Evolutionary conservation across 2,113 vertebrate species (phyloP).

Genomic region (Chloebia gouldiae): DNA sequence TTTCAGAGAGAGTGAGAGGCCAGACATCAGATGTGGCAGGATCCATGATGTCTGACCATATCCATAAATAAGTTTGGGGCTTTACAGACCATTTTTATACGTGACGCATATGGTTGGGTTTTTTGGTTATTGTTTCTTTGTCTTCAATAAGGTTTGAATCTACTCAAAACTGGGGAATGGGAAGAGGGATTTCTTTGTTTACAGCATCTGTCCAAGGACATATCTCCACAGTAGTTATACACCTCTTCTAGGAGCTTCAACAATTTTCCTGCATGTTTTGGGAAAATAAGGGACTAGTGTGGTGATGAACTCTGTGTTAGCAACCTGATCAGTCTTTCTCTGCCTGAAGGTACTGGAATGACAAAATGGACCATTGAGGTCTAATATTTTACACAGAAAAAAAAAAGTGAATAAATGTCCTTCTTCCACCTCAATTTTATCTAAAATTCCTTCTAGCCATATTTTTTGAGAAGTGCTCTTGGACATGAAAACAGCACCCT

Average conservation of each 20-base stretch:
- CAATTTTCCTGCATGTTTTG: not conserved
- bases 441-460: not conserved
- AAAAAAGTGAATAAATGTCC: not conserved
- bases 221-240: not conserved
- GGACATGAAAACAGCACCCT: not conserved
- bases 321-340: not conserved
- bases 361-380: accelerated
- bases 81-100: not conserved
- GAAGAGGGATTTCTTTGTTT: not conserved
- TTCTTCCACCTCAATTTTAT: not conserved
- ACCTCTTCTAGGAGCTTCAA: not conserved
- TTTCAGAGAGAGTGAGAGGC: not conserved
- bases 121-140: not conserved
- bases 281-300: not conserved
- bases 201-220: not conserved
- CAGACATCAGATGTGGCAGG: not conserved
- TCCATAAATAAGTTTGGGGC: not conserved
- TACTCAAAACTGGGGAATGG: not conserved
- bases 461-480: not conserved
- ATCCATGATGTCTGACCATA: not conserved
- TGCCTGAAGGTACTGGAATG: not conserved
- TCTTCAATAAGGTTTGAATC: not conserved
- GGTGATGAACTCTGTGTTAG: not conserved
- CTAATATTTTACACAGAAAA: not conserved
- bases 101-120: accelerated